Percentiles rank a stretch among this genome's conserved stretches.
phyloP scores from a whole-genome alignment of 2,888 invertebrate species.

The Octodonta nipae region DNA sequence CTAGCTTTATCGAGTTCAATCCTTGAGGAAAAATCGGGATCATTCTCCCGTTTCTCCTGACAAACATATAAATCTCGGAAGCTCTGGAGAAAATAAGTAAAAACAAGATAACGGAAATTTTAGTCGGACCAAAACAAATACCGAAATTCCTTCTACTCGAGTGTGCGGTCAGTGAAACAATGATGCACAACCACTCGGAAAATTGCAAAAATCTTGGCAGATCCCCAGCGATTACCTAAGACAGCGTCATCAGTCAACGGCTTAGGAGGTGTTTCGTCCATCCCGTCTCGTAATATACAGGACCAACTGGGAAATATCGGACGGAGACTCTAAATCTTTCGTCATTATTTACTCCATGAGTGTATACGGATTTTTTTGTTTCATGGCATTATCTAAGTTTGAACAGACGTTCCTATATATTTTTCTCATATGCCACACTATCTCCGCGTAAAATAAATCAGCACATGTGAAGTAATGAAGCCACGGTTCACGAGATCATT shows the following conservation, averaged over 20 bases:
- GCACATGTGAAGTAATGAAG: no score
- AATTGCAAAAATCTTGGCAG: constrained; percentile 28
- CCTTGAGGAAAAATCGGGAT: constrained; percentile 7
- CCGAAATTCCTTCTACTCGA: constrained; percentile 8
- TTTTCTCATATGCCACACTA: no score
- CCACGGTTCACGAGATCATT: no score
- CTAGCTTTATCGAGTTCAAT: no score
- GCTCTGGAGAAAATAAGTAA: constrained; percentile 9
- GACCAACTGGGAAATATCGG: constrained; percentile 21
- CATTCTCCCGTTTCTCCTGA: constrained; percentile 9
- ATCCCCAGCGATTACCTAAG: constrained; percentile 28
- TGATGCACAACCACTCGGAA: constrained; percentile 32
- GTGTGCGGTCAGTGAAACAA: constrained; percentile 26
- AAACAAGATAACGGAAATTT: constrained; percentile 12
- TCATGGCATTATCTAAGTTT: no score
- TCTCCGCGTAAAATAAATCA: no score
- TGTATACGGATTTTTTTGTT: no score
- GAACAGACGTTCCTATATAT: no score
- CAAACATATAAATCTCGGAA: constrained; percentile 9
- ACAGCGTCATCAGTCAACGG: constrained; percentile 30
- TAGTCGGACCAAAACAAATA: constrained; percentile 16
- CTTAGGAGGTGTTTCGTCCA: constrained; percentile 27
- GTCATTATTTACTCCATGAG: constrained; percentile 7
- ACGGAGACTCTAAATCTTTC: constrained; percentile 18
- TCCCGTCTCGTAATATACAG: constrained; percentile 20